A percentile compares a stretch with the other conserved stretches of the same genome.
Conservation (phyloP, 2,797 vertebrate species). For the Synaphobranchus kaupii region DNA sequence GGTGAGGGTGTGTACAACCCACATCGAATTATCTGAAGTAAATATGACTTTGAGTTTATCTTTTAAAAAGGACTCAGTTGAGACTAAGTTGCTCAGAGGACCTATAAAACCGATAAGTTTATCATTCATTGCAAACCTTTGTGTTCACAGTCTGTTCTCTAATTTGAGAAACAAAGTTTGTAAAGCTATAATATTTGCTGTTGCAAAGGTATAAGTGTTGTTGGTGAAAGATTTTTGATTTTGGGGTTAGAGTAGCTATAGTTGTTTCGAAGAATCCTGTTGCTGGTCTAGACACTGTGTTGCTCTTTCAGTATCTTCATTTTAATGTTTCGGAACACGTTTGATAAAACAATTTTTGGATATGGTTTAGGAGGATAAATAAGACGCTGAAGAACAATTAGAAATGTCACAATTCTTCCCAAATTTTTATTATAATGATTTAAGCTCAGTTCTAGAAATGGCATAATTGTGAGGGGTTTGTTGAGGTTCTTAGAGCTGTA, state of each 20-base stretch:
- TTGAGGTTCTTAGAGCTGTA: not conserved
- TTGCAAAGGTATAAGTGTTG: not conserved
- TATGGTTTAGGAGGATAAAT: not conserved
- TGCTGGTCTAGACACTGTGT: not conserved
- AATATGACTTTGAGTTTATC: not conserved
- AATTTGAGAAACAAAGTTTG: not conserved
- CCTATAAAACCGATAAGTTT: not conserved
- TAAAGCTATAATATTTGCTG: not conserved
- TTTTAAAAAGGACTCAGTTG: not conserved
- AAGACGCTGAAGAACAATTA: not conserved
- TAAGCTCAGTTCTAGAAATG: not conserved
- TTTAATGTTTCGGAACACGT: not conserved
- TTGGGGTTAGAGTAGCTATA: not conserved
- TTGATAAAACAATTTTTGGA: not conserved
- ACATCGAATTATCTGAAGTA: not conserved
- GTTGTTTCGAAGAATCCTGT: not conserved
- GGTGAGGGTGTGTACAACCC: not conserved
- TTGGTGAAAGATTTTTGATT: not conserved
- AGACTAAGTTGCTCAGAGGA: not conserved
- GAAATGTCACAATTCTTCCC: not conserved
- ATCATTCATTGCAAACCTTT: not conserved
- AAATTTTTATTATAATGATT: not conserved
- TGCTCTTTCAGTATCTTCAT: not conserved
- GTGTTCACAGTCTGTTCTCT: not conserved
- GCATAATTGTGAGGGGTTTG: not conserved